Base-by-base conservation (phyloP, 2,797 vertebrate genomes). In the Phylloscopus collybita region DNA sequence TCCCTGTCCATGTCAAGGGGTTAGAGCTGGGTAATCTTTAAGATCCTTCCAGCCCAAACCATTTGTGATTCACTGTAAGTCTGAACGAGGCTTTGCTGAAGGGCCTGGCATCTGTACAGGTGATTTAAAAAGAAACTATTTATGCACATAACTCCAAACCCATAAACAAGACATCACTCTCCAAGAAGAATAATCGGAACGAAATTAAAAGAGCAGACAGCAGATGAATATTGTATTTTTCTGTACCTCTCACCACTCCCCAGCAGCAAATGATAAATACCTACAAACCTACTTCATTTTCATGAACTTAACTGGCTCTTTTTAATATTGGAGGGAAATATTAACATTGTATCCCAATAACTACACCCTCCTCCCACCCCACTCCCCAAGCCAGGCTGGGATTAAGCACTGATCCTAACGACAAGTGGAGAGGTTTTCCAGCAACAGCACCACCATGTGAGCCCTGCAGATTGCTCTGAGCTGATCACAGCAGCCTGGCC, bases 161-260 rank as follows among this genome's bases (percentile, higher is more conserved):
- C 94, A 93, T 95, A 96, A 97, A 97, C 96, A 97, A 98, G 97
- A 94, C 42, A 94, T 80, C 60, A 60, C 80, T 94, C 74, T 88
- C 49, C 84, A 73, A 73, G 72, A 94, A 83, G 72, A 84, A 92
- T 69, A 85, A 92, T 30, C 36, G 50, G 88, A 95, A 92, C 64
- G 78, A 95, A 95, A 95, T 90, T 92, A 67, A 34, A 75, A 87
- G 79, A 83, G 54, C 82, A 93, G 97, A 91, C 42, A 90, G 84
- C 60, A 84, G 80, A 25, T 66, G 38, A 93, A 91, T 86, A 96
- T 86, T 94, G 80, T 82, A 74, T 96, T 96, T 96, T 89, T 78
- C 81, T 60, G 53, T 36, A 40, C 74, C 71, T 93, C 73, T 81
- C 20, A 7, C 64, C 84, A n/a, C 11, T 30, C 62, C 50, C 44